Base-by-base conservation (phyloP, 2,797 vertebrate genomes). In the Crypturellus tataupa region DNA sequence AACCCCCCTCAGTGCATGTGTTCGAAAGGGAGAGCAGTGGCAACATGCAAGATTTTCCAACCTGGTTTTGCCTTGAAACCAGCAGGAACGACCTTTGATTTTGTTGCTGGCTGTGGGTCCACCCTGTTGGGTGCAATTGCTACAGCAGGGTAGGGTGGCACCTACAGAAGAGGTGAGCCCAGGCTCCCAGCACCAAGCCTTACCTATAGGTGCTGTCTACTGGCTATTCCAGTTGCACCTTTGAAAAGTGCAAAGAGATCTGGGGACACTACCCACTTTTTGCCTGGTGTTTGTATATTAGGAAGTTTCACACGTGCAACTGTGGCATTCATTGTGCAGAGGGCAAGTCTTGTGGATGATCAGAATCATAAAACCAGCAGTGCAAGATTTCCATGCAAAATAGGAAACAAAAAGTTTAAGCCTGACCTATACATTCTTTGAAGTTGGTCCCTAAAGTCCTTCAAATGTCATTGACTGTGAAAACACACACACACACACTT, bases 341-440 rank as follows among this genome's bases (percentile, higher is more conserved):
- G 70, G 68, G 18, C 55, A 79, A 76, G n/a, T 69, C 80, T 76
- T 59, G 49, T 23, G n/a, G 65, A 62, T 87, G 85, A 85, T 80
- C 91, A 68, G 72, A 92, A 82, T 85, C 14, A 19, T 87, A 78
- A 84, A 87, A 40, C 80, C 49, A 71, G 31, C 47, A 78, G 39
- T 2, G 1, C 68, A 29, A 27, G 33, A 59, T 94, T 93, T 94
- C 42, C 63, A 72, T 39, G 39, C 49, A 62, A 39, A 46, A 79
- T 29, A 55, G 12, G 69, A 55, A 91, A 90, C 46, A 93, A 89
- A 87, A 92, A 20, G 25, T 44, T 71, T 89, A 88, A 90, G 60
- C n/a, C 42, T 75, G 21, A 31, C 20, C 31, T 85, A 8, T 63
- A 47, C 31, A 25, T 92, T 88, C 84, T 35, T 92, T 93, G 94